Base-by-base conservation (phyloP, 2,113 vertebrate genomes). In the Pollimyrus isidori region DNA sequence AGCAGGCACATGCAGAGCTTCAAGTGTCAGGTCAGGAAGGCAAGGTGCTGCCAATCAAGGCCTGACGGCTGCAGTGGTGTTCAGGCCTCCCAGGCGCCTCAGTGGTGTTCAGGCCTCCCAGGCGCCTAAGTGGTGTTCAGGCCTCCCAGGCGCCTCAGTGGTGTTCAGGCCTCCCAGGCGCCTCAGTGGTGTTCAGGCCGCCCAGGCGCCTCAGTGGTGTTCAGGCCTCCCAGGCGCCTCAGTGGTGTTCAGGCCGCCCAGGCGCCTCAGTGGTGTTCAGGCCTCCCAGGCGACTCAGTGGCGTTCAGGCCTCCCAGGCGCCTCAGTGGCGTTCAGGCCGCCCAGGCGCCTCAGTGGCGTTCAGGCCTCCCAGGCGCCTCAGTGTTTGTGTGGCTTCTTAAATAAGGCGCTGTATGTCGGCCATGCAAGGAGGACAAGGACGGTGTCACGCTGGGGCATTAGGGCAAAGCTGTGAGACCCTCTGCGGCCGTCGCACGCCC, bases 401-500 rank as follows among this genome's bases (percentile, higher is more conserved):
- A 76, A n/a, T n/a, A 39, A 76, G 30, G 26, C 30, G 17, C 69
- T 7, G 11, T 39, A 39, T 7, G 15, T 39, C 15, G 15, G 69
- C 13, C 30, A 5, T 39, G 1, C 62, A 76, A 2, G 30, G 26
- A 76, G 30, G 7, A 39, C 23, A n/a, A 26, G 62, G 62, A 26
- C 35, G 35, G 35, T 35, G 35, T 35, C 35, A 35, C 35, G 35
- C 35, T 35, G 1, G 35, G 35, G 35, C 35, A 35, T 35, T 35
- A 35, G 1, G 35, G 35, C 35, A 35, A 35, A 35, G 35, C 1
- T 35, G 35, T 35, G 1, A 35, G 35, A 35, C 35, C 35, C 35
- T 35, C 35, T 35, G 35, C 35, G 35, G 35, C 35, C 35, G 35
- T 35, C 35, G 35, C 91, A 95, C 94, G 94, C 95, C 92, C 19